These are phyloP conservation scores for Sander vitreus DNA, from an alignment of 2,113 vertebrate species.

Conservation along the genomic window DNA sequence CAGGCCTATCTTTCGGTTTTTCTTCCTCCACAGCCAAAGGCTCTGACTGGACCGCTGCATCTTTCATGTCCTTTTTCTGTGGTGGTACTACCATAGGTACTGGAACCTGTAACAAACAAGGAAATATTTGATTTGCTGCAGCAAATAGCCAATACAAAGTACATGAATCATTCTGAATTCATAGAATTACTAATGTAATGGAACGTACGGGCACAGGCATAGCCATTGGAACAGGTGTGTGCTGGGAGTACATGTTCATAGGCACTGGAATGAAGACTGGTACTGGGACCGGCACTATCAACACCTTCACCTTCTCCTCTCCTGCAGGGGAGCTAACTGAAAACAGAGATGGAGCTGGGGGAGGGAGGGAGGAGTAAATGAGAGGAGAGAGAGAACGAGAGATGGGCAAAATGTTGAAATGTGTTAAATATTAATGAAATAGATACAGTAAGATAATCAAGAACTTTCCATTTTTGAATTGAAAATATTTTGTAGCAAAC, in stretches of 20 bases:
- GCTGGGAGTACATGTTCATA: constrained; percentile 95
- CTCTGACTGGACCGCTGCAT: constrained; percentile 76
- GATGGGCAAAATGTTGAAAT: not conserved
- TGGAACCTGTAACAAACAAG: constrained; percentile 84
- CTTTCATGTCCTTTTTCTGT: constrained; percentile 86
- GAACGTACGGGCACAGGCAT: constrained; percentile 92
- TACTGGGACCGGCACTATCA: constrained; percentile 92
- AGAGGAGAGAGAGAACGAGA: not conserved
- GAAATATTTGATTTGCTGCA: not conserved
- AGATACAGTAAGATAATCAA: not conserved
- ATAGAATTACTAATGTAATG: not conserved
- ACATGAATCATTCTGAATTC: not conserved
- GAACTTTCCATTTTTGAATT: too few relatives aligned
- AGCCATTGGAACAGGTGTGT: constrained; percentile 90
- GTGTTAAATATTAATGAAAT: not conserved
- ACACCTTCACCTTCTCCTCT: constrained; percentile 81
- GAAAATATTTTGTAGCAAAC: not conserved
- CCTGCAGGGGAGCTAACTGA: constrained; percentile 32
- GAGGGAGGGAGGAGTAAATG: not conserved
- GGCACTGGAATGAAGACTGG: constrained; percentile 96
- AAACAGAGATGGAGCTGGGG: not conserved
- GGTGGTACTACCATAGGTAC: constrained; percentile 90
- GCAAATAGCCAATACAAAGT: not conserved
- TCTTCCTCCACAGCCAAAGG: constrained; percentile 73
- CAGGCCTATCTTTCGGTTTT: constrained; percentile 84